Percentiles rank a stretch among this genome's conserved stretches.
These are phyloP conservation scores for Adelges cooleyi DNA, from an alignment of 1,140 invertebrate genomes.

Conservation along the genomic window DNA sequence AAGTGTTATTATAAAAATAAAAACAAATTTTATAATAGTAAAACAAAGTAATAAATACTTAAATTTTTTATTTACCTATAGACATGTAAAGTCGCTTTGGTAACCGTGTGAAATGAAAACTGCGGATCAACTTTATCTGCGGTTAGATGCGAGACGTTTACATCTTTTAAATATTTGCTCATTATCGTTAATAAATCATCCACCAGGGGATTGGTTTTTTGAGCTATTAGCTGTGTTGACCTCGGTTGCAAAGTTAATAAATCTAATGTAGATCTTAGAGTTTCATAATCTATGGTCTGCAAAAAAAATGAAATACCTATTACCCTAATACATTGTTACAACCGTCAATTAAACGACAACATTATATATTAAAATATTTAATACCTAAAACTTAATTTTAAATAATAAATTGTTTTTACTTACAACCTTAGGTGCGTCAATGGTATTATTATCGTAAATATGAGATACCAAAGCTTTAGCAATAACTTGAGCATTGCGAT, in stretches of 20 bases:
- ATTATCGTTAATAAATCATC: conserved; percentile 59
- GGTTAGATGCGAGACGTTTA: conserved; percentile 53
- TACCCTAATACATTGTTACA: background rate
- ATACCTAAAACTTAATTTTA: background rate
- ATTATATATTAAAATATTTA: background rate
- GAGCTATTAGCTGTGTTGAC: conserved; percentile 56
- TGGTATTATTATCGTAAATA: conserved; percentile 43
- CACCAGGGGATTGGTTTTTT: conserved; percentile 53
- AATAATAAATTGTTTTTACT: background rate
- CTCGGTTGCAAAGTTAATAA: conserved; percentile 59
- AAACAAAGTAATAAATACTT: background rate
- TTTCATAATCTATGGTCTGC: conserved; percentile 58
- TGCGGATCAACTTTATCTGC: conserved; percentile 82
- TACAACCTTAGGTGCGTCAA: conserved; percentile 10
- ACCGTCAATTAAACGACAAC: background rate
- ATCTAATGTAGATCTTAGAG: conserved; percentile 60
- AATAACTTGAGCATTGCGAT: conserved; percentile 59
- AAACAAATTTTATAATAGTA: background rate
- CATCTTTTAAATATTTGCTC: conserved; percentile 60
- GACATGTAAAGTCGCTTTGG: conserved; percentile 65
- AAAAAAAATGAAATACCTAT: conserved; percentile 29
- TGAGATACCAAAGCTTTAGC: conserved; percentile 73
- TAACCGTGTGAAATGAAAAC: conserved; percentile 79
- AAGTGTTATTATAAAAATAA: background rate
- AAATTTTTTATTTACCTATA: conserved; percentile 57